A percentile compares a stretch with the other conserved stretches of the same genome.
Evolutionary conservation across 2,113 vertebrate species (phyloP).

Genomic region (Pao palembangensis): DNA sequence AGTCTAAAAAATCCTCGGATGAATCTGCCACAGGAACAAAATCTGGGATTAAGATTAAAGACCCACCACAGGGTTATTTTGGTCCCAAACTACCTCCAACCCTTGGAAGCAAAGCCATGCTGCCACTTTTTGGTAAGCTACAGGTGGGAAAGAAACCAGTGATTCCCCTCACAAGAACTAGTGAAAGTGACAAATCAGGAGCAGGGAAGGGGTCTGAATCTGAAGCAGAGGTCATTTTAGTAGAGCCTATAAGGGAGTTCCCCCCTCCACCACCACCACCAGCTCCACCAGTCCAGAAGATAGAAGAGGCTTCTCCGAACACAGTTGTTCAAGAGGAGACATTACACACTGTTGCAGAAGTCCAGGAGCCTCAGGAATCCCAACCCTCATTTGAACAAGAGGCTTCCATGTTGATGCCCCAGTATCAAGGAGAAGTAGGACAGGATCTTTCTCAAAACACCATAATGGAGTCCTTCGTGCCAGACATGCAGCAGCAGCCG

Average conservation of each 20-base stretch:
- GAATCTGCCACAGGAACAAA: conserved; percentile 75
- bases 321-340: conserved; percentile 71
- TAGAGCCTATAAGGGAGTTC: conserved; percentile 80
- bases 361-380: conserved; percentile 64
- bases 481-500: conserved; percentile 77
- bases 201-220: conserved; percentile 66
- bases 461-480: conserved; percentile 79
- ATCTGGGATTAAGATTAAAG: conserved; percentile 89
- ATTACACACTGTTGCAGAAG: conserved; percentile 62
- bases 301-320: conserved; percentile 61
- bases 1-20: conserved; percentile 82
- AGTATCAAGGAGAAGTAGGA: conserved; percentile 68
- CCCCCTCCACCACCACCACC: conserved; percentile 81
- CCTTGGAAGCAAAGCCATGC: conserved; percentile 86
- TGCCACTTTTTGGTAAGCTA: conserved; percentile 93
- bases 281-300: conserved; percentile 64
- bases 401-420: conserved; percentile 62
- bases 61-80: conserved; percentile 96
- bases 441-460: conserved; percentile 69
- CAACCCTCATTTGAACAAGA: conserved; percentile 71
- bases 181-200: conserved; percentile 76
- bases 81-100: conserved; percentile 94
- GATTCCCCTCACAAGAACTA: conserved; percentile 77
- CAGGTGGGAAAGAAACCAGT: conserved; percentile 81
- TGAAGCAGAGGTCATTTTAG: conserved; percentile 76